Base-by-base conservation (phyloP, 2,888 invertebrate species). In the Diachrysia chrysitis region DNA sequence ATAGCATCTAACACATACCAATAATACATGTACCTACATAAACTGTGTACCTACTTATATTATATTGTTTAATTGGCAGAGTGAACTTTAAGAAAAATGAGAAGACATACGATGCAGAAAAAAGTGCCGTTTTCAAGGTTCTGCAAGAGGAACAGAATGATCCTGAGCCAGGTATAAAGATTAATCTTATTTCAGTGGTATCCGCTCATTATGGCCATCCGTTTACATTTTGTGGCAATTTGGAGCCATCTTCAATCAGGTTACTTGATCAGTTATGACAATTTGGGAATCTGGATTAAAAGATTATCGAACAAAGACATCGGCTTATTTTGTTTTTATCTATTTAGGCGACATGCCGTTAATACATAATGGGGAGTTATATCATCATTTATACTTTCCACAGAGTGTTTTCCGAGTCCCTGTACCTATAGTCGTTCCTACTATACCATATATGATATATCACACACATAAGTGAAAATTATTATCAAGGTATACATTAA, bases 51-150 rank as follows among this genome's bases (percentile, higher is more conserved):
- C 16, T 12, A 25, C 32, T 25, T 42, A n/a, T n/a, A n/a, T 6
- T 5, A 19, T 57, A 19, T 61, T 63, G 60, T 67, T 68, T 85
- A 54, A 67, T 87, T 79, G 69, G 51, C 95, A 99, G 99, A 85
- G 98, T 99, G 37, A 99, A 99, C 95, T 99, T 99, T 95, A 99
- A 98, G 96, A 98, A 98, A 94, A 98, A 98, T 94, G 98, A 98
- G 92, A 98, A 97, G 93, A 97, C 97, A 78, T 98, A 98, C 95
- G 97, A 98, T 87, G 96, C 97, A 66, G 97, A 97, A 82, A 98
- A 98, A 89, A 98, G 98, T 87, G 98, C 98, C 84, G 98, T 98
- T 46, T 97, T 98, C 93, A 98, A 98, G 93, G 98, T 98, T 96
- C 96, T 98, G 70, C 98, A 98, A 89, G 98, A 98, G 91, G 97